Evolutionary conservation across 2,888 invertebrate genomes (phyloP).

Genomic region (Parnassius mnemosyne): DNA sequence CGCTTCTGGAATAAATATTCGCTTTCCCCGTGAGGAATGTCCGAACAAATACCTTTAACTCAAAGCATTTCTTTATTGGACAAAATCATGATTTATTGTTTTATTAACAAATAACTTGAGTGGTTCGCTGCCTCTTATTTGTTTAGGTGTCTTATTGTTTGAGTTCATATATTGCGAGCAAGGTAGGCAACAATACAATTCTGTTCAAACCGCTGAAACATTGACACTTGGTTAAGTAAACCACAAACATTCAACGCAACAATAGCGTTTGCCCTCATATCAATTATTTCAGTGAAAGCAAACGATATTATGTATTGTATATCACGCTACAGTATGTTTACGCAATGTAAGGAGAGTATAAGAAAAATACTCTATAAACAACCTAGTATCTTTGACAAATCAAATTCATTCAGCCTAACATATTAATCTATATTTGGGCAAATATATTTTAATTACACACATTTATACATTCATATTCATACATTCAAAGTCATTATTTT

Average conservation of each 20-base stretch:
- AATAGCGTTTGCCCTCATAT: conserved; percentile 13
- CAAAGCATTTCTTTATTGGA: conserved; percentile 71
- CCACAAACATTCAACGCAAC: conserved; percentile 17
- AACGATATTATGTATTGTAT: not conserved
- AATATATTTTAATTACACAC: too few species aligned
- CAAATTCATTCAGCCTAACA: too few species aligned
- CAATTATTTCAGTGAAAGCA: conserved; percentile 9
- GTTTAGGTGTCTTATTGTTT: conserved; percentile 26
- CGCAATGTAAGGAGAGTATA: too few species aligned
- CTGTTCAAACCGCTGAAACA: conserved; percentile 21
- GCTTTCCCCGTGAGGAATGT: conserved; percentile 55
- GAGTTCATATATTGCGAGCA: conserved; percentile 22
- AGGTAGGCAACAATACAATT: conserved; percentile 17
- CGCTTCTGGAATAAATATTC: conserved; percentile 70
- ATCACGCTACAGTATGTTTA: too few species aligned
- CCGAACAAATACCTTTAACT: conserved; percentile 58
- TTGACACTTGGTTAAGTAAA: conserved; percentile 23
- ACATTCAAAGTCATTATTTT: too few species aligned
- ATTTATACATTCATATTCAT: too few species aligned
- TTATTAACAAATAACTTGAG: conserved; percentile 62
- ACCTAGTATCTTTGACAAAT: too few species aligned
- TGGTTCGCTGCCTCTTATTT: conserved; percentile 35
- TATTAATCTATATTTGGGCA: too few species aligned
- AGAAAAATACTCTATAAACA: too few species aligned
- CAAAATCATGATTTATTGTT: conserved; percentile 65